These are phyloP conservation scores for Pipistrellus nathusii DNA, from an alignment of 2,797 vertebrate species.

Conservation along the genomic window DNA sequence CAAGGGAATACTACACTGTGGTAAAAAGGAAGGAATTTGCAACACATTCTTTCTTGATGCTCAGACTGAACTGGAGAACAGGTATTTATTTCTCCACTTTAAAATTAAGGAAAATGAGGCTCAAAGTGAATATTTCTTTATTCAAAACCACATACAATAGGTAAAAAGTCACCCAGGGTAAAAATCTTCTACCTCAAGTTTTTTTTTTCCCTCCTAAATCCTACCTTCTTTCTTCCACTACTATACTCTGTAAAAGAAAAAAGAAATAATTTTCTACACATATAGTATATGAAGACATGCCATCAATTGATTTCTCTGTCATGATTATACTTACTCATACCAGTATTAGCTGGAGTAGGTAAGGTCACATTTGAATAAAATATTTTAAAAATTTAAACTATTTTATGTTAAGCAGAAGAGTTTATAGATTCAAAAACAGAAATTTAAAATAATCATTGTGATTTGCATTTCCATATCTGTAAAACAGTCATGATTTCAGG, in stretches of 20 bases:
- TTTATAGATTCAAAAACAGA: constrained; percentile 6
- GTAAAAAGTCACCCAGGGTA: background rate
- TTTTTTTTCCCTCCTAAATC: background rate
- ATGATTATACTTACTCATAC: background rate
- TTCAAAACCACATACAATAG: background rate
- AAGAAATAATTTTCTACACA: background rate
- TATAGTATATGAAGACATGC: background rate
- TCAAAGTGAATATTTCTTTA: background rate
- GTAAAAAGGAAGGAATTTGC: no score
- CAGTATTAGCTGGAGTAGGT: background rate
- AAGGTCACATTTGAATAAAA: background rate
- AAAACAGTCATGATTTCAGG: constrained; percentile 53
- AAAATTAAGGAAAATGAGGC: background rate
- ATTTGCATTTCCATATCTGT: constrained; percentile 23
- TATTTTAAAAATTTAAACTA: background rate
- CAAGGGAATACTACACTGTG: no score
- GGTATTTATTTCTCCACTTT: background rate
- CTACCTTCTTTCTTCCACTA: background rate
- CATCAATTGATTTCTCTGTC: background rate
- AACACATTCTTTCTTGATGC: background rate
- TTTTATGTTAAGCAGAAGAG: background rate
- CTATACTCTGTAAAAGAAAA: background rate
- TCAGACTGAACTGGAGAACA: background rate
- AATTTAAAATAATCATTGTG: constrained; percentile 12
- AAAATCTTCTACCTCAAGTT: background rate